Conservation (phyloP, 2,797 vertebrate species). For the Diceros bicornis region DNA sequence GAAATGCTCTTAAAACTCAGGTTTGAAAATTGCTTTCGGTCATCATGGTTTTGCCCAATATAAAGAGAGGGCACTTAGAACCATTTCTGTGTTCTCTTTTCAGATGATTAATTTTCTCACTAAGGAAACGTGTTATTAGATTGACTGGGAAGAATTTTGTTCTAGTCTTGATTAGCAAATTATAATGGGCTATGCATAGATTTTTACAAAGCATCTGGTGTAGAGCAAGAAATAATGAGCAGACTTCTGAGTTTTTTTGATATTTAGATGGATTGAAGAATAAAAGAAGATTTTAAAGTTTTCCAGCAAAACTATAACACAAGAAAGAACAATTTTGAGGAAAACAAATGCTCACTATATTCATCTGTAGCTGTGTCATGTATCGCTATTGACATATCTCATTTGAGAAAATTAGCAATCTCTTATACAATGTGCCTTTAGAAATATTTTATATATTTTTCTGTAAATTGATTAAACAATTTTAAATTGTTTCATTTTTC, state of each 20-base stretch:
- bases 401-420: not conserved
- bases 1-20: not conserved
- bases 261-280: not conserved
- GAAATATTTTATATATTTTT: not conserved
- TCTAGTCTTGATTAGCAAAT: not conserved
- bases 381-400: not conserved
- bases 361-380: not conserved
- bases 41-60: not conserved
- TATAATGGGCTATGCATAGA: not conserved
- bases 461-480: not conserved
- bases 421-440: not conserved
- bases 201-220: not conserved
- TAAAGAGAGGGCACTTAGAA: not conserved
- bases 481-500: not conserved
- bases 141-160: not conserved
- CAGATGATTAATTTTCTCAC: not conserved
- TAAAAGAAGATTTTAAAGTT: not conserved
- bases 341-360: not conserved
- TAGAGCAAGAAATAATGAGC: not conserved
- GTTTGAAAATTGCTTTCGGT: not conserved
- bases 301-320: not conserved
- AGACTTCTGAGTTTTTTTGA: not conserved
- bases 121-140: constrained; percentile 3
- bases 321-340: not conserved
- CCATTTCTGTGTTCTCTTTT: not conserved